phyloP scores from a whole-genome alignment of 2,113 vertebrate genomes.

The Erpornis zantholeuca region DNA sequence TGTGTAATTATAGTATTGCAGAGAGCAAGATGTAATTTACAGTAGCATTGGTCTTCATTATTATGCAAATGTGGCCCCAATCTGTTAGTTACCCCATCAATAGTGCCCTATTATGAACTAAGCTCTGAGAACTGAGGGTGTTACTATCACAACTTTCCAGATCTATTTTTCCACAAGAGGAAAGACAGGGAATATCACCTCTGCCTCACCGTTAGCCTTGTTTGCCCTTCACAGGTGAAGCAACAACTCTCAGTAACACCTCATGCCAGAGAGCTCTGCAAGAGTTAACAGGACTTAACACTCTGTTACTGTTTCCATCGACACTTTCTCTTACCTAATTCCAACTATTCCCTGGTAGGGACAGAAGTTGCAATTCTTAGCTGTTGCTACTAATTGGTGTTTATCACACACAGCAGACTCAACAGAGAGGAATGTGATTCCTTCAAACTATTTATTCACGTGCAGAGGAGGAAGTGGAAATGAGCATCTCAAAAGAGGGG shows the following conservation, averaged over 20 bases:
- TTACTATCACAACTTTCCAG: not conserved
- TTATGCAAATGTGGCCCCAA: constrained; percentile 4
- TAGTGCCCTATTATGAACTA: not conserved
- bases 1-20: not conserved
- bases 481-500: not conserved
- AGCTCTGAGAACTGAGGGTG: not conserved
- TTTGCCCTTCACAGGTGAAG: not conserved
- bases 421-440: not conserved
- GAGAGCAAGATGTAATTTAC: not conserved
- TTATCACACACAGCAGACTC: not conserved
- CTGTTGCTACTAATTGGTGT: not conserved
- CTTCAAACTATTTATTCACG: not conserved
- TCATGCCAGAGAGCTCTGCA: not conserved
- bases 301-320: not conserved
- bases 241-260: not conserved
- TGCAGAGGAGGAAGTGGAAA: not conserved
- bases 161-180: not conserved
- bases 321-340: not conserved
- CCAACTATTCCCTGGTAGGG: not conserved
- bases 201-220: not conserved
- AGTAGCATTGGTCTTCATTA: not conserved
- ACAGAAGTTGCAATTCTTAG: not conserved
- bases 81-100: not conserved
- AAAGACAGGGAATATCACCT: not conserved
- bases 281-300: not conserved